Percentiles rank a stretch among this genome's conserved stretches.
These are phyloP conservation scores for Sebastes jordani DNA, from an alignment of 2,797 vertebrate genomes.

Conservation along the genomic window DNA sequence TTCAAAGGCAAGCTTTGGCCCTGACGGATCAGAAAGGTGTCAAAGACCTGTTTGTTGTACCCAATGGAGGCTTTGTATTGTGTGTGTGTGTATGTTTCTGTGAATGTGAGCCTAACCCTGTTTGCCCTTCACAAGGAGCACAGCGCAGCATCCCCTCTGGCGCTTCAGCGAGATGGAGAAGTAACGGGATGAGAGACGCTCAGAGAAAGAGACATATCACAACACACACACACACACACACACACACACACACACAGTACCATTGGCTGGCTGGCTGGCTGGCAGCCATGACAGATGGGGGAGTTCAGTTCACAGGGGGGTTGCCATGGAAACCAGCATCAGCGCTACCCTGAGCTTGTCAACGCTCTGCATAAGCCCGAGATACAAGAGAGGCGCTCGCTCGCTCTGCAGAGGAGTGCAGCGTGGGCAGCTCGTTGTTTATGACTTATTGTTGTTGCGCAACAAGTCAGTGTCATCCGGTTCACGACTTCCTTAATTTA, in stretches of 20 bases:
- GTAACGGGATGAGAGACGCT: slow-evolving; percentile 29
- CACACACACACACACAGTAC: slow-evolving; percentile 16
- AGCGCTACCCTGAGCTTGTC: slow-evolving; percentile 54
- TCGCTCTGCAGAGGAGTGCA: slow-evolving; percentile 64
- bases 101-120: slow-evolving; percentile 21
- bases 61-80: not conserved
- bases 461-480: slow-evolving; percentile 29
- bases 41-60: not conserved
- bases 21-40: slow-evolving; percentile 14
- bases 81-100: slow-evolving; percentile 7
- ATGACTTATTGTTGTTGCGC: slow-evolving; percentile 56
- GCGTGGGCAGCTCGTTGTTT: slow-evolving; percentile 65
- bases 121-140: slow-evolving; percentile 49
- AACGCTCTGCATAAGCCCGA: slow-evolving; percentile 32
- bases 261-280: slow-evolving; percentile 79
- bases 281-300: slow-evolving; percentile 86
- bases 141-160: slow-evolving; percentile 39
- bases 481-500: slow-evolving; percentile 3
- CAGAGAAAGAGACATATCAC: slow-evolving; percentile 45
- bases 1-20: not conserved
- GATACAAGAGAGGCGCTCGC: slow-evolving; percentile 24
- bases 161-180: slow-evolving; percentile 38
- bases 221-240: slow-evolving; percentile 29
- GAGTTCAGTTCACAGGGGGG: slow-evolving; percentile 76
- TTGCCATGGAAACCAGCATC: slow-evolving; percentile 84